Percentiles rank a stretch among this genome's conserved stretches.
Evolutionary conservation across 1,140 invertebrate genomes (phyloP).

Genomic region (Zaprionus vittiger): DNA sequence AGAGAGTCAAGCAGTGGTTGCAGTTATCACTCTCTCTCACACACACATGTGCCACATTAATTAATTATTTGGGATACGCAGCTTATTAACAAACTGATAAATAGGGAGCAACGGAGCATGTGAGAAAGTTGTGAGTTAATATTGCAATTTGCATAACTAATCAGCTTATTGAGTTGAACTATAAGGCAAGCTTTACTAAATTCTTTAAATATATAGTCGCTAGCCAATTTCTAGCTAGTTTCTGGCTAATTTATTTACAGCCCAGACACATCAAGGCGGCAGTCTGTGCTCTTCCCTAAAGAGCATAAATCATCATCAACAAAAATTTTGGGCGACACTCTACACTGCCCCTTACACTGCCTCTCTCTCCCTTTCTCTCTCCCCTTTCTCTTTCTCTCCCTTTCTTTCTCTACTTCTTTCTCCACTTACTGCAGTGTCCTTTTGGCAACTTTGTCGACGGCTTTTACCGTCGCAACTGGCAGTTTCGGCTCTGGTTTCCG

Average conservation of each 20-base stretch:
- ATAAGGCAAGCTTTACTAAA: background rate
- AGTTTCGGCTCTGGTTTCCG: conserved; percentile 20
- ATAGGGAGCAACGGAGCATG: background rate
- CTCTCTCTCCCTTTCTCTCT: background rate
- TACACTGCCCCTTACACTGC: background rate
- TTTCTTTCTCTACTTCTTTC: background rate
- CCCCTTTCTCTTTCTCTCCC: background rate
- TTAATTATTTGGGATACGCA: background rate
- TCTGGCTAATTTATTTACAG: background rate
- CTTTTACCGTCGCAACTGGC: conserved; percentile 26
- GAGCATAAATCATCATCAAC: conserved; percentile 18
- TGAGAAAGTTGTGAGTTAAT: background rate
- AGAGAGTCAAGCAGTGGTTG: too few relatives aligned
- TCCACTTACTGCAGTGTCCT: background rate
- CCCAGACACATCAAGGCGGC: too few relatives aligned
- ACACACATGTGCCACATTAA: conserved; percentile 8
- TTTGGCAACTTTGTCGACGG: conserved; percentile 51
- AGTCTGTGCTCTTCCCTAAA: conserved; percentile 4
- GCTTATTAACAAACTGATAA: conserved; percentile 11
- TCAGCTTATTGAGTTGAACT: background rate
- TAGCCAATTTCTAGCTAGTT: background rate
- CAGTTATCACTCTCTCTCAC: background rate
- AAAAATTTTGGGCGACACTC: background rate
- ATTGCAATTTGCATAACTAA: background rate
- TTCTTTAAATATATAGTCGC: background rate